A percentile compares a stretch with the other conserved stretches of the same genome.
phyloP scores from a whole-genome alignment of 2,797 vertebrate genomes.

The Myiotriccus ornatus region DNA sequence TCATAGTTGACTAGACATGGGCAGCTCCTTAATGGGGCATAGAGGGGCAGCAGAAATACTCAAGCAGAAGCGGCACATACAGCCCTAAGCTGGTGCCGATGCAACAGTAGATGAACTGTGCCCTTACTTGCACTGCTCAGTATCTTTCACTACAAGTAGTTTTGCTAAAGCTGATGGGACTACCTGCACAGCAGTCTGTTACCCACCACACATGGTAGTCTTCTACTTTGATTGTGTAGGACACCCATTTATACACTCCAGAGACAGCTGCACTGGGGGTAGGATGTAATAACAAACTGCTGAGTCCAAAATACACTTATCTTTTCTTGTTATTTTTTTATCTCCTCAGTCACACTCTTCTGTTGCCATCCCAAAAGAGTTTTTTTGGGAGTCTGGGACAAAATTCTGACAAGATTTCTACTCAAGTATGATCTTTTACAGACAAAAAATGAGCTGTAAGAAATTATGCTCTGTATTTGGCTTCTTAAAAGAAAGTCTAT shows the following conservation, averaged over 20 bases:
- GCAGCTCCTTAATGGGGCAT: not conserved
- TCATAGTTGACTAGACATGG: not conserved
- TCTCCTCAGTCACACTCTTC: not conserved
- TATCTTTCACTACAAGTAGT: not conserved
- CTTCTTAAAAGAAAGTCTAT: constrained; percentile 11
- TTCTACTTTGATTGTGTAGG: not conserved
- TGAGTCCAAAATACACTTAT: not conserved
- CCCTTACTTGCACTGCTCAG: not conserved
- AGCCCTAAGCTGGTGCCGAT: not conserved
- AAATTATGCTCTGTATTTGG: not conserved
- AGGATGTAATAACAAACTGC: not conserved
- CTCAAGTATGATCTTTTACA: not conserved
- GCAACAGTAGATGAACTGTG: not conserved
- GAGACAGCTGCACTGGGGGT: not conserved
- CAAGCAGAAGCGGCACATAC: not conserved
- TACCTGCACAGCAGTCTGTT: not conserved
- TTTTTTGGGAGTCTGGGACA: not conserved
- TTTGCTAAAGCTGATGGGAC: not conserved
- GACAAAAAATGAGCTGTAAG: not conserved
- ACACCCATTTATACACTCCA: not conserved
- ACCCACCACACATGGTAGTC: not conserved
- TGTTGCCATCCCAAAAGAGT: not conserved
- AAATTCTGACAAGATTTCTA: not conserved
- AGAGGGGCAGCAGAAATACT: not conserved
- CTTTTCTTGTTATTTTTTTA: not conserved